Evolutionary conservation across 2,888 invertebrate genomes (phyloP).

Genomic region (Clitarchus hookeri): DNA sequence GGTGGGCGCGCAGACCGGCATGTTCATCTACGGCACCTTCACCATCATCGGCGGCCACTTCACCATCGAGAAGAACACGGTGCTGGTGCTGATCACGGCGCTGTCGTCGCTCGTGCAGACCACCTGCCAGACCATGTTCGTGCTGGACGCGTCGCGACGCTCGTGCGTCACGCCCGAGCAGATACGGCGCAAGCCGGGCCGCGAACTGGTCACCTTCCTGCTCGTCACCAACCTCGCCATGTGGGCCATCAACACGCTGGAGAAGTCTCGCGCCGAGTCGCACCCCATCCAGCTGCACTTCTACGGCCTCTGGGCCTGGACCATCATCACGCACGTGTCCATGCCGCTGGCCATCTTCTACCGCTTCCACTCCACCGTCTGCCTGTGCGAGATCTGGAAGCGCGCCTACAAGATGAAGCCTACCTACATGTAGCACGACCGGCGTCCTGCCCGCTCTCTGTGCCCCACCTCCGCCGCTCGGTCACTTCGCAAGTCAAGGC

Average conservation of each 20-base stretch:
- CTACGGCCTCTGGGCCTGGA: slow-evolving; percentile 94
- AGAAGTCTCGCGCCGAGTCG: slow-evolving; percentile 88
- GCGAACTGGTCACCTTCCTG: slow-evolving; percentile 92
- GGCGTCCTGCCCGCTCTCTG: no score
- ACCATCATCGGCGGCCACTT: slow-evolving; percentile 93
- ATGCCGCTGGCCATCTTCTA: slow-evolving; percentile 93
- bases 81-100: slow-evolving; percentile 81
- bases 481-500: no score
- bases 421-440: slow-evolving; percentile 68
- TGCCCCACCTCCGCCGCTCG: no score
- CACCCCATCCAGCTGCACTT: slow-evolving; percentile 91
- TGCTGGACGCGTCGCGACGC: slow-evolving; percentile 86
- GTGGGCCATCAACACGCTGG: slow-evolving; percentile 93
- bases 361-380: slow-evolving; percentile 93
- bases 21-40: slow-evolving; percentile 92
- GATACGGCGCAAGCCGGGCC: slow-evolving; percentile 83
- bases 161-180: slow-evolving; percentile 81
- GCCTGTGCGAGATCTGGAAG: slow-evolving; percentile 96
- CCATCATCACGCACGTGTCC: slow-evolving; percentile 91
- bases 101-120: slow-evolving; percentile 86
- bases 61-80: slow-evolving; percentile 77
- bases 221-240: slow-evolving; percentile 88
- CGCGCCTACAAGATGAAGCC: slow-evolving; percentile 91
- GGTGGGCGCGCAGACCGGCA: slow-evolving; percentile 91
- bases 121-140: slow-evolving; percentile 87